Conservation (phyloP, 92 coral and sea anemone species). For the Isaurus tuberculatus region DNA sequence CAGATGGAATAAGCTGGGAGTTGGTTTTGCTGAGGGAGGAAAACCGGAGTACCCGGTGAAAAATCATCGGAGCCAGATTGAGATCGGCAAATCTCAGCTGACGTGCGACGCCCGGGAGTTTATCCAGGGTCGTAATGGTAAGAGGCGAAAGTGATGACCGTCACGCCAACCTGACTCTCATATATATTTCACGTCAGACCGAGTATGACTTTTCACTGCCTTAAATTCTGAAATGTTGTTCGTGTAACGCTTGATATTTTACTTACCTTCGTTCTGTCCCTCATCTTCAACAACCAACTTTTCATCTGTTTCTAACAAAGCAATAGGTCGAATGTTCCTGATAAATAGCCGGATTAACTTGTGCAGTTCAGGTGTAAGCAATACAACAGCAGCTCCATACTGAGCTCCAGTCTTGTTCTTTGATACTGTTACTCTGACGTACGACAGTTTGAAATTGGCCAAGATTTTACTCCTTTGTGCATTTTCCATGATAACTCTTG, state of each 20-base stretch:
- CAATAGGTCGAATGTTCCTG: slow-evolving; percentile 5
- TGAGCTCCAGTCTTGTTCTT: slow-evolving; percentile 13
- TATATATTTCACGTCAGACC: too few species aligned
- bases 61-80: background rate
- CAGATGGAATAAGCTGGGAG: too few species aligned
- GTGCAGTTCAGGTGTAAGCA: background rate
- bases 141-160: too few species aligned
- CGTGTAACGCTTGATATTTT: background rate
- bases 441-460: background rate
- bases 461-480: slow-evolving; percentile 3
- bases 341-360: background rate
- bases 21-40: background rate
- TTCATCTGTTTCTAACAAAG: background rate
- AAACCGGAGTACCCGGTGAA: slow-evolving; percentile 1
- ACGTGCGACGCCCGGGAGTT: too few species aligned
- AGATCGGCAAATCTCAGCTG: background rate
- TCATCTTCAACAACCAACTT: too few species aligned
- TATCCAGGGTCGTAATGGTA: too few species aligned
- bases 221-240: background rate
- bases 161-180: too few species aligned
- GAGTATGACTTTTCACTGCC: background rate
- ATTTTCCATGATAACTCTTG: background rate
- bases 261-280: background rate
- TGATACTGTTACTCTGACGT: background rate
- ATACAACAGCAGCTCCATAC: slow-evolving; percentile 11